A percentile compares a stretch with the other conserved stretches of the same genome.
Evolutionary conservation across 2,888 invertebrate genomes (phyloP).

Genomic region (Biston betularia): DNA sequence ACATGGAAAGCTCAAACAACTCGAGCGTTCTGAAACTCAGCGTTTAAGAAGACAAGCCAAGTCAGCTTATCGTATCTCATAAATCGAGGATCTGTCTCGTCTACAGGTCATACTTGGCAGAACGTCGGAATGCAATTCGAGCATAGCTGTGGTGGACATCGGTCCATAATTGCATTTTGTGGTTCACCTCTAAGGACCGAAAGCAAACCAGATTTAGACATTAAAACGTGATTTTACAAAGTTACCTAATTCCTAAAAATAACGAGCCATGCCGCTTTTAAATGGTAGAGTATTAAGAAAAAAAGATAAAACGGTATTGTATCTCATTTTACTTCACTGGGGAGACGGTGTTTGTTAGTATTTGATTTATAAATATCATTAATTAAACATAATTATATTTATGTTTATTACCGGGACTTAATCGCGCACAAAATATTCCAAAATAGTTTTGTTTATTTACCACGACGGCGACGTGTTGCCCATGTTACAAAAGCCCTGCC

Average conservation of each 20-base stretch:
- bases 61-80: constrained; percentile 40
- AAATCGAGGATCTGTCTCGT: constrained; percentile 45
- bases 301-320: too few species aligned
- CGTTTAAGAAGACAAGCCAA: constrained; percentile 34
- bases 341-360: too few species aligned
- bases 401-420: too few species aligned
- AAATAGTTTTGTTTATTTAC: too few species aligned
- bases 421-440: too few species aligned
- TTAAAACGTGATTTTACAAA: background rate
- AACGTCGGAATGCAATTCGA: constrained; percentile 77
- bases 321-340: too few species aligned
- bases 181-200: constrained; percentile 61
- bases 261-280: background rate
- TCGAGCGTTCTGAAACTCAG: constrained; percentile 8
- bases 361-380: too few species aligned
- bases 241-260: background rate
- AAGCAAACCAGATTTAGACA: constrained; percentile 1
- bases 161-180: constrained; percentile 85
- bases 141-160: constrained; percentile 78
- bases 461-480: too few species aligned
- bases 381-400: too few species aligned
- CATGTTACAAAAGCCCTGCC: too few species aligned
- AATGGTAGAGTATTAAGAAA: background rate
- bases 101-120: constrained; percentile 57
- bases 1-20: background rate